A percentile compares a stretch with the other conserved stretches of the same genome.
phyloP scores from a whole-genome alignment of 2,113 vertebrate species.

The Illadopsis cleaveri region DNA sequence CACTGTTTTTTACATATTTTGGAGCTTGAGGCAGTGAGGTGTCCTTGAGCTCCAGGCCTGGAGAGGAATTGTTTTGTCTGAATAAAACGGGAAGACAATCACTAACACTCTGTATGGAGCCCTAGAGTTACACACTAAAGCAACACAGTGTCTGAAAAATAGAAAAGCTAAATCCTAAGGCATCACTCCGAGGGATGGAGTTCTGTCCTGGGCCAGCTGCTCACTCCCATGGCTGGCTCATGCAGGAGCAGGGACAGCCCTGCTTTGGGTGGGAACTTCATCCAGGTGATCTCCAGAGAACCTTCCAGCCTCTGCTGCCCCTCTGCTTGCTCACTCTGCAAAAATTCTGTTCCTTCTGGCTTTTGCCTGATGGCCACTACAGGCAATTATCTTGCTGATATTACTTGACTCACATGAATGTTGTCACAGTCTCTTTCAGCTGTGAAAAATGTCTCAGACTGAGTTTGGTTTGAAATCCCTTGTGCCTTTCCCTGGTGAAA shows the following conservation, averaged over 20 bases:
- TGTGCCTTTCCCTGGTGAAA: background rate
- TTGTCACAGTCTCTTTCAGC: background rate
- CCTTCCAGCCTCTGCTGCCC: background rate
- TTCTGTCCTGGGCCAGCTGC: background rate
- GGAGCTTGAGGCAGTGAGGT: background rate
- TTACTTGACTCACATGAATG: fast-evolving
- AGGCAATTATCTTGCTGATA: background rate
- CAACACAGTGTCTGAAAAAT: background rate
- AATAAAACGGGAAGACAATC: too few species aligned
- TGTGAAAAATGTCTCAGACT: background rate
- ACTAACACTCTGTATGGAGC: background rate
- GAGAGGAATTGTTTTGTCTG: background rate
- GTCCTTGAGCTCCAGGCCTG: background rate
- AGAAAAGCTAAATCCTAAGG: background rate
- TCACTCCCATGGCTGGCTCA: background rate
- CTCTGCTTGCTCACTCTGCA: background rate
- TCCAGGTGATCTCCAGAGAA: background rate
- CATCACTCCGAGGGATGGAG: background rate
- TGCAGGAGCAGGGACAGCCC: background rate
- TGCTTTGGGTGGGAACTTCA: background rate
- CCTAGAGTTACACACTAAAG: fast-evolving
- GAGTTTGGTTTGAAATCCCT: background rate
- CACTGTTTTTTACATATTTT: background rate
- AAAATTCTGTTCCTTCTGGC: fast-evolving
- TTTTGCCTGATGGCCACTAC: background rate